Conservation (phyloP, 1,140 invertebrate genomes). For the Drosophila rufa region DNA sequence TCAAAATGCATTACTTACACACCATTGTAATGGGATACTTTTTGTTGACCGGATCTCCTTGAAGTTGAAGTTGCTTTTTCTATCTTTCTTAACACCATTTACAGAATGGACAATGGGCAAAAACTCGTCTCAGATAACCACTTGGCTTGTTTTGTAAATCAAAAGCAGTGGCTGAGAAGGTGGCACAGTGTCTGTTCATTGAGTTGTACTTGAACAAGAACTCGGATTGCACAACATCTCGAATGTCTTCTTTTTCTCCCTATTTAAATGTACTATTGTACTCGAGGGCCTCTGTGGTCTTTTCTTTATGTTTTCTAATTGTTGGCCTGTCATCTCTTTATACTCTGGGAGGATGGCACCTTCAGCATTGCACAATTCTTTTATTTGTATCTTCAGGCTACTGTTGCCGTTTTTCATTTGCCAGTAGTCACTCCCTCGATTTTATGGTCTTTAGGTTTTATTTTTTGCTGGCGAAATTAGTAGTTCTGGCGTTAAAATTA, state of each 20-base stretch:
- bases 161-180: conserved; percentile 29
- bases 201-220: conserved; percentile 61
- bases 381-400: conserved; percentile 1
- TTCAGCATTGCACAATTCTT: neutral
- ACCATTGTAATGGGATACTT: conserved; percentile 50
- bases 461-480: conserved; percentile 1
- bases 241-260: conserved; percentile 14
- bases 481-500: neutral
- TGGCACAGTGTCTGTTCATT: conserved; percentile 26
- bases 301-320: conserved; percentile 47
- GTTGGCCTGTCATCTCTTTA: conserved; percentile 39
- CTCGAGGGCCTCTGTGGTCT: neutral
- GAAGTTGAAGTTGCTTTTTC: conserved; percentile 47
- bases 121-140: conserved; percentile 51
- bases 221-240: conserved; percentile 57
- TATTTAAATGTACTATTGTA: conserved; percentile 30
- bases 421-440: conserved; percentile 4
- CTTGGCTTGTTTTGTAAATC: conserved; percentile 32
- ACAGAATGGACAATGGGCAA: conserved; percentile 52
- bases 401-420: conserved; percentile 6
- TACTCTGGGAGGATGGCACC: conserved; percentile 9
- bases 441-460: conserved; percentile 25
- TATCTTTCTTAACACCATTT: conserved; percentile 53
- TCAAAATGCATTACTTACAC: conserved; percentile 40
- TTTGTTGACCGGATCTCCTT: conserved; percentile 49